Evolutionary conservation across 2,888 invertebrate genomes (phyloP).

Genomic region (Lampropteryx suffumata): DNA sequence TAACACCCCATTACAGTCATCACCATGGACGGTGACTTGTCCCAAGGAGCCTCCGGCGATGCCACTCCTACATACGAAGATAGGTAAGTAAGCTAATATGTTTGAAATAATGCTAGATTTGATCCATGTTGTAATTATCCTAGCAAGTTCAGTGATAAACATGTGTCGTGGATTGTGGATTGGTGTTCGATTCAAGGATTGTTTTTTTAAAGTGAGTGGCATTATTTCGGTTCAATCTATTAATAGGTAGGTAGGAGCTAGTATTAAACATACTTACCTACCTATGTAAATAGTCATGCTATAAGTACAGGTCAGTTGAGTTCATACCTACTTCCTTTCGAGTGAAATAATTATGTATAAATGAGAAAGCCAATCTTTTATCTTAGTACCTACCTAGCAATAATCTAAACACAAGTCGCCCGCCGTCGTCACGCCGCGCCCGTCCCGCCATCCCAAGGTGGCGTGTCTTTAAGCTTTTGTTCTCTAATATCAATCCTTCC

Average conservation of each 20-base stretch:
- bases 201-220: slow-evolving; percentile 1
- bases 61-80: slow-evolving; percentile 68
- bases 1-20: slow-evolving; percentile 22
- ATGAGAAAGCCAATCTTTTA: slow-evolving; percentile 12
- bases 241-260: slow-evolving; percentile 1
- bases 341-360: background rate
- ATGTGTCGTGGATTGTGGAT: slow-evolving; percentile 14
- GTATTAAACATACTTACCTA: background rate
- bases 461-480: no score
- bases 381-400: background rate
- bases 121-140: no score
- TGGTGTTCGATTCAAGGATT: slow-evolving; percentile 9
- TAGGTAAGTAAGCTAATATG: slow-evolving; percentile 52
- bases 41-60: slow-evolving; percentile 66
- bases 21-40: slow-evolving; percentile 68
- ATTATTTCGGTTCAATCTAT: slow-evolving; percentile 7
- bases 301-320: slow-evolving; percentile 17
- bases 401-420: slow-evolving; percentile 1
- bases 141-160: slow-evolving; percentile 1
- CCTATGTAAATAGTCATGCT: slow-evolving; percentile 5
- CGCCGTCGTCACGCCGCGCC: background rate
- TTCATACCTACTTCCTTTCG: slow-evolving; percentile 14
- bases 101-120: background rate
- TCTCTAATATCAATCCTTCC: no score
- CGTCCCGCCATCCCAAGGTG: no score